Base-by-base conservation (phyloP, 1,140 invertebrate species). In the Lepidurus couesii region DNA sequence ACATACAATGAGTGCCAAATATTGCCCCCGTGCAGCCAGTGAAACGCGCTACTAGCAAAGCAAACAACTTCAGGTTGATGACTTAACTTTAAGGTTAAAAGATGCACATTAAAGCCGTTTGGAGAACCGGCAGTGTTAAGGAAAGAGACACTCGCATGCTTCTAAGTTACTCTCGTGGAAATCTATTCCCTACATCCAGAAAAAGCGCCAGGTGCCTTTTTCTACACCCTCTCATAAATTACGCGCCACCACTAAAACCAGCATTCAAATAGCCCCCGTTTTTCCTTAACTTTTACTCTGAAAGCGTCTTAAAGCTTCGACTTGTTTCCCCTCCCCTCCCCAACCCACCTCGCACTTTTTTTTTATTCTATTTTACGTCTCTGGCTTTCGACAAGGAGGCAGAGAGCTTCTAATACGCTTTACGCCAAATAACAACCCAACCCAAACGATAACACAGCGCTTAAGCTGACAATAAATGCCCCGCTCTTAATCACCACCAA, bases 151-250 rank as follows among this genome's bases (percentile, higher is more conserved):
- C 4, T 3, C 34, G 34, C 9, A 13, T 65, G 21, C 53, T 21
- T 65, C 9, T 21, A 65, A 21, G 16, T 21, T 65, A n/a, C 53
- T 16, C 53, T 7, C 16, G 0, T 65, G 21, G 34, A 10, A 65
- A 65, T 65, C 53, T 65, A 65, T 65, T n/a, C 16, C 16, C 53
- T 4, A 65, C 53, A 7, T 16, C 7, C 53, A 65, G 16, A 65
- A 65, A 65, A 65, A 65, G 53, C 53, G 53, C 53, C 53, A 65
- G 53, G 53, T 65, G 53, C 53, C 53, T 65, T 65, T 65, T 65
- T 65, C 7, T 65, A 65, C 53, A 65, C 53, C 53, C 53, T 65
- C 53, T 65, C 53, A 65, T 65, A 65, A 65, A 65, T 65, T 65
- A 65, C 53, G 53, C 53, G 53, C 53, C 8, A 65, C 53, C 53